phyloP scores from a whole-genome alignment of 2,113 vertebrate species.

The Natator depressus region DNA sequence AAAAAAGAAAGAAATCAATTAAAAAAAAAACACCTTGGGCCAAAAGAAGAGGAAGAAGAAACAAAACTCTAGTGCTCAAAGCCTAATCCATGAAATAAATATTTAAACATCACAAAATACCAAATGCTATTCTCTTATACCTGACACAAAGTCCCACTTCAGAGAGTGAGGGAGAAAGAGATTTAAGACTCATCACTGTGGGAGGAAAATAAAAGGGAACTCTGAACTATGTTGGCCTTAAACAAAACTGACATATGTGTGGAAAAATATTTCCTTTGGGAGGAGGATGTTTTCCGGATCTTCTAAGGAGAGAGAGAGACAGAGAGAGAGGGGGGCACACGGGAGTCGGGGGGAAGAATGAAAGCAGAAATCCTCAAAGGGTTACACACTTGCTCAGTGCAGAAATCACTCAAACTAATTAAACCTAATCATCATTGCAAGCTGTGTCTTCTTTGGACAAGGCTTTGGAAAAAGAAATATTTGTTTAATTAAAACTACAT shows the following conservation, averaged over 20 bases:
- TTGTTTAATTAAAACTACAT: slow-evolving; percentile 53
- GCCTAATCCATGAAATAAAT: background rate
- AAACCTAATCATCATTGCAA: slow-evolving; percentile 10
- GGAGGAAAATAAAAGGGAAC: background rate
- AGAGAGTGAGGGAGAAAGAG: background rate
- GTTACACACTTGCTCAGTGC: background rate
- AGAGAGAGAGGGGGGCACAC: too few relatives aligned
- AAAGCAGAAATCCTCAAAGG: background rate
- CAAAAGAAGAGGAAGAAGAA: background rate
- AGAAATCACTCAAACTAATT: slow-evolving; percentile 48
- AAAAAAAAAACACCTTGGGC: background rate
- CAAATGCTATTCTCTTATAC: background rate
- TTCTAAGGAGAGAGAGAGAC: background rate
- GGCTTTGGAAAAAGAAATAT: slow-evolving; percentile 43
- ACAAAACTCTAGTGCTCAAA: background rate
- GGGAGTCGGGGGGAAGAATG: background rate
- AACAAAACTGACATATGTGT: background rate
- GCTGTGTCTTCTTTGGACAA: slow-evolving; percentile 18
- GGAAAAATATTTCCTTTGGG: background rate
- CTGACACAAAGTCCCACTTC: background rate
- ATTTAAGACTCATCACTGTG: background rate
- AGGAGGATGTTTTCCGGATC: background rate
- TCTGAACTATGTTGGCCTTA: background rate
- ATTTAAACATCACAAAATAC: background rate
- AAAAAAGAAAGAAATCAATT: background rate